phyloP scores from a whole-genome alignment of 2,797 vertebrate species.

The Alauda arvensis region DNA sequence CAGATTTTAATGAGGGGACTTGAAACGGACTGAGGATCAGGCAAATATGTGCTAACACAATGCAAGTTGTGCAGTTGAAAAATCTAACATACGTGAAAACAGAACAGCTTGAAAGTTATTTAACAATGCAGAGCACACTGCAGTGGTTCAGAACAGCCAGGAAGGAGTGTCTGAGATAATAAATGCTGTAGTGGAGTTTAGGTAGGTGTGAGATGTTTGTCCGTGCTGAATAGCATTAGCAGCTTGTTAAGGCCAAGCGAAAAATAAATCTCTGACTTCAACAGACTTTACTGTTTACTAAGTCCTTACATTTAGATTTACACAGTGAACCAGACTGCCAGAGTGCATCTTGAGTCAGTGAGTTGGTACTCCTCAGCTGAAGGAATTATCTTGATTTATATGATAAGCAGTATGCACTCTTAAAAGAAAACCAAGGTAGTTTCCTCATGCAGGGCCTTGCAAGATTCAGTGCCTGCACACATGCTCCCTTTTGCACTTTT shows the following conservation, averaged over 20 bases:
- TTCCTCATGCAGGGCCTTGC: background rate
- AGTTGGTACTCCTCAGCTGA: background rate
- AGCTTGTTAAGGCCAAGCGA: background rate
- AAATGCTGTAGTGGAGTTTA: background rate
- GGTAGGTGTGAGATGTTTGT: background rate
- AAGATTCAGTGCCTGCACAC: background rate
- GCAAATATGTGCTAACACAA: background rate
- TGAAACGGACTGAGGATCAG: background rate
- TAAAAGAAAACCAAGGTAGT: background rate
- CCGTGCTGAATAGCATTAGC: background rate
- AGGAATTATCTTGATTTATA: slow-evolving; percentile 2
- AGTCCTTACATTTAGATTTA: slow-evolving; percentile 10
- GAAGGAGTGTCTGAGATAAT: background rate
- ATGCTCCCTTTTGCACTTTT: background rate
- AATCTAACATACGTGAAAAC: background rate
- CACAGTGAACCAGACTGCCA: background rate
- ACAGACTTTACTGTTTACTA: background rate
- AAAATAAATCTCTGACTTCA: slow-evolving; percentile 30
- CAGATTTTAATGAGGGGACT: background rate
- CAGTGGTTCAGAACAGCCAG: background rate
- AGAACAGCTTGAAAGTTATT: background rate
- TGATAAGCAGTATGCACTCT: background rate
- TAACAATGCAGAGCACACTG: background rate
- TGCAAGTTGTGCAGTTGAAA: background rate
- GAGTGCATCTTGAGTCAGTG: background rate